A percentile compares a stretch with the other conserved stretches of the same genome.
Evolutionary conservation across 2,113 vertebrate species (phyloP).

Genomic region (Cheirogaleus medius): DNA sequence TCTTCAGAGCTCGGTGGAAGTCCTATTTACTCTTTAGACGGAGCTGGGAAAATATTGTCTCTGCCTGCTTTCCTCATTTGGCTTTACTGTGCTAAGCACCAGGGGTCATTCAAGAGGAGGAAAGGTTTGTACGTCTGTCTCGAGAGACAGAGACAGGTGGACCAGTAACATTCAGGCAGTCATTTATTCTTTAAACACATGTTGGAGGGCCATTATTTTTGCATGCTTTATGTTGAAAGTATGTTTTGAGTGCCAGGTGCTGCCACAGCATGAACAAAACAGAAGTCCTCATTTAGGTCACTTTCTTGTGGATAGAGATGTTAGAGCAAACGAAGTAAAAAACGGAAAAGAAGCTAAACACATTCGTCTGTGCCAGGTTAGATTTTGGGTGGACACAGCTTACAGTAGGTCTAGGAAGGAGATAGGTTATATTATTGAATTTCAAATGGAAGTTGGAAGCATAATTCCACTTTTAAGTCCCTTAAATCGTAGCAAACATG

Average conservation of each 20-base stretch:
- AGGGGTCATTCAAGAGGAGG: background rate
- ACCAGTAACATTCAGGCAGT: fast-evolving
- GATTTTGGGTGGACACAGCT: background rate
- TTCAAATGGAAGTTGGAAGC: background rate
- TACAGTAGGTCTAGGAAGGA: background rate
- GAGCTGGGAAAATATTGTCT: background rate
- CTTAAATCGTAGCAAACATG: background rate
- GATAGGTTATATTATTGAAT: background rate
- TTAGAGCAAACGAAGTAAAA: background rate
- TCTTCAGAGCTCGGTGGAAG: background rate
- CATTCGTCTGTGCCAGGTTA: background rate
- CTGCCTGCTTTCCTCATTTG: background rate
- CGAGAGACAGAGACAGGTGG: background rate
- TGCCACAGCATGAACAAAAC: background rate
- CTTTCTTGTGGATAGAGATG: background rate
- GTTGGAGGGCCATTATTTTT: background rate
- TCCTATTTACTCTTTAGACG: background rate
- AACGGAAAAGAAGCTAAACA: background rate
- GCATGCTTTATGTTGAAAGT: background rate
- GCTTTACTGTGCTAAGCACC: background rate
- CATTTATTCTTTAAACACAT: background rate
- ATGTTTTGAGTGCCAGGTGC: background rate
- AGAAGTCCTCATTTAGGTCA: background rate
- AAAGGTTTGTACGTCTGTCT: background rate
- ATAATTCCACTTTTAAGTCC: background rate